phyloP scores from a whole-genome alignment of 2,888 invertebrate species.

The Yponomeuta plumbellus region DNA sequence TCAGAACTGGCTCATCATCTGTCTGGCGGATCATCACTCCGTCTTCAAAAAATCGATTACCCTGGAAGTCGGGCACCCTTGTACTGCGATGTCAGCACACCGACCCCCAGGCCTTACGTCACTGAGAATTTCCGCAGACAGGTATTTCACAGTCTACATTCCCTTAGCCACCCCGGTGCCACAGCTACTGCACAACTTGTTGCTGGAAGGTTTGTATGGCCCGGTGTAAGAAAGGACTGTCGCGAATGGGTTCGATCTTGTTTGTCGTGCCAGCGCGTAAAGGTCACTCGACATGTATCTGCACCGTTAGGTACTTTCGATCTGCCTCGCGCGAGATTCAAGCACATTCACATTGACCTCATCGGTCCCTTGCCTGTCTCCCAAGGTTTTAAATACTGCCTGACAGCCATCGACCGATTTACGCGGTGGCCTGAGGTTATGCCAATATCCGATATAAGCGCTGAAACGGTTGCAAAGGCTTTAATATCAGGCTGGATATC shows the following conservation, averaged over 20 bases:
- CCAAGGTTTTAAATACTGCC: too few relatives aligned
- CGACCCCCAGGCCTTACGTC: conserved; percentile 22
- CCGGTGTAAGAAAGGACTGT: conserved; percentile 23
- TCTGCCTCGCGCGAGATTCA: conserved; percentile 10
- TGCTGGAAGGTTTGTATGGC: conserved; percentile 24
- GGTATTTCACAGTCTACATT: conserved; percentile 22
- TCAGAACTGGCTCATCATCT: too few relatives aligned
- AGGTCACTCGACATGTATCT: too few relatives aligned
- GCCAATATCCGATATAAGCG: too few relatives aligned
- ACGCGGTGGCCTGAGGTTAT: too few relatives aligned
- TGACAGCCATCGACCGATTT: too few relatives aligned
- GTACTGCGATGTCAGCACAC: conserved; percentile 16
- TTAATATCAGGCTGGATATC: too few relatives aligned
- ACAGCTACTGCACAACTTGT: conserved; percentile 19
- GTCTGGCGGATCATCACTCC: too few relatives aligned
- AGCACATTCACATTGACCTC: conserved; percentile 14
- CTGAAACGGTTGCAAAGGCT: too few relatives aligned
- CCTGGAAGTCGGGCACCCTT: not conserved
- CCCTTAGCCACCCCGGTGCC: conserved; percentile 25
- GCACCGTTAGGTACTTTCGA: conserved; percentile 20
- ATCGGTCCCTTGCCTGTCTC: too few relatives aligned
- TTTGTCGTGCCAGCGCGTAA: conserved; percentile 20
- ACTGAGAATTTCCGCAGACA: conserved; percentile 18
- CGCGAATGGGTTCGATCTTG: conserved; percentile 21
- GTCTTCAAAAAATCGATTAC: too few relatives aligned